phyloP scores from a whole-genome alignment of 2,113 vertebrate genomes.

The Sterrhoptilus dennistouni region DNA sequence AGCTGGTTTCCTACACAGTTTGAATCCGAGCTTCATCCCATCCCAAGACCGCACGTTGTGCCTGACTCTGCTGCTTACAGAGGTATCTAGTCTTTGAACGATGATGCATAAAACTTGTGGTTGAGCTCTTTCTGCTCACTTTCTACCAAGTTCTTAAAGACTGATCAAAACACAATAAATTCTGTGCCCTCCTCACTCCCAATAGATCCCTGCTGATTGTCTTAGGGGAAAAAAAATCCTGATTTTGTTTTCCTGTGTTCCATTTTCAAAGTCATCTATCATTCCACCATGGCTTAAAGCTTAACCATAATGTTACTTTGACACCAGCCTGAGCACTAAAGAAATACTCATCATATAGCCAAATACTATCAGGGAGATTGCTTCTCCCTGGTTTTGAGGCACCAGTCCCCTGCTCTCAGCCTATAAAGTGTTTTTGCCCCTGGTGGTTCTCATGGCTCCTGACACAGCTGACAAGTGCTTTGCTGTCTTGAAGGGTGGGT shows the following conservation, averaged over 20 bases:
- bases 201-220: background rate
- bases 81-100: background rate
- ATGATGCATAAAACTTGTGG: background rate
- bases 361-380: background rate
- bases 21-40: background rate
- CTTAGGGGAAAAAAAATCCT: background rate
- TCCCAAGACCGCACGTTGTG: background rate
- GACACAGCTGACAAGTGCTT: background rate
- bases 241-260: background rate
- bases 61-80: background rate
- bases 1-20: background rate
- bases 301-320: background rate
- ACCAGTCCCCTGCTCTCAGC: background rate
- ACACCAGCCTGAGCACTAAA: background rate
- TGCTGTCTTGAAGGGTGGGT: background rate
- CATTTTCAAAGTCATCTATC: background rate
- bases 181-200: fast-evolving
- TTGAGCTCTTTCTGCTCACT: background rate
- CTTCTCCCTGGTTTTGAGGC: background rate
- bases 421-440: background rate
- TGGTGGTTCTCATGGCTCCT: background rate
- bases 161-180: background rate
- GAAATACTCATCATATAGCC: background rate
- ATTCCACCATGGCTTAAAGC: fast-evolving
- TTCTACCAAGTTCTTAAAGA: background rate